phyloP scores from a whole-genome alignment of 2,797 vertebrate species.

The Scleropages formosus region DNA sequence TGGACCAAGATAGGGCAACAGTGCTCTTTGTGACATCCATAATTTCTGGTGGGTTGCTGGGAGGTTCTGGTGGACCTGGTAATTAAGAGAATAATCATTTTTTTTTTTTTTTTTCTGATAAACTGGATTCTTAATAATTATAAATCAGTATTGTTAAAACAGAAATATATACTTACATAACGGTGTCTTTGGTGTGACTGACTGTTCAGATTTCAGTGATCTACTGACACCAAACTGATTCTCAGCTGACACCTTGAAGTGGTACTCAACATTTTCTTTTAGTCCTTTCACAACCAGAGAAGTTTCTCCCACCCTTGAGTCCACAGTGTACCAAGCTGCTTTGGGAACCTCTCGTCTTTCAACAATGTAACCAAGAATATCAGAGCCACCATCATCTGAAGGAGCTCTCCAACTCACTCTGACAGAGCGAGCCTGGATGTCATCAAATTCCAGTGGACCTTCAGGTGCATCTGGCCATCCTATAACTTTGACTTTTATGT shows the following conservation, averaged over 20 bases:
- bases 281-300: constrained; percentile 92
- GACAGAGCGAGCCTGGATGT: constrained; percentile 92
- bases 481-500: constrained; percentile 97
- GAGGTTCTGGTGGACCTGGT: constrained; percentile 86
- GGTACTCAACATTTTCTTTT: constrained; percentile 96
- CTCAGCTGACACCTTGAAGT: constrained; percentile 93
- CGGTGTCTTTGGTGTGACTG: constrained; percentile 90
- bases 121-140: constrained; percentile 14
- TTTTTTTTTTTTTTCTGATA: neutral
- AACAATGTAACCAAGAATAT: constrained; percentile 89
- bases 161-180: constrained; percentile 78
- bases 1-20: constrained; percentile 88
- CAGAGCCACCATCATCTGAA: constrained; percentile 90
- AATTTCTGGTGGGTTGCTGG: constrained; percentile 93
- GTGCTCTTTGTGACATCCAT: constrained; percentile 91
- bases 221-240: constrained; percentile 95
- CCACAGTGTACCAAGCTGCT: constrained; percentile 95
- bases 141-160: constrained; percentile 7
- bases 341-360: constrained; percentile 95
- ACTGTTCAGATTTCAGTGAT: constrained; percentile 90
- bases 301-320: constrained; percentile 79
- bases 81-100: neutral
- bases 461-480: constrained; percentile 90
- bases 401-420: constrained; percentile 96
- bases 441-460: constrained; percentile 97